Conservation (phyloP, 1,140 invertebrate genomes). For the Parasteatoda tepidariorum region DNA sequence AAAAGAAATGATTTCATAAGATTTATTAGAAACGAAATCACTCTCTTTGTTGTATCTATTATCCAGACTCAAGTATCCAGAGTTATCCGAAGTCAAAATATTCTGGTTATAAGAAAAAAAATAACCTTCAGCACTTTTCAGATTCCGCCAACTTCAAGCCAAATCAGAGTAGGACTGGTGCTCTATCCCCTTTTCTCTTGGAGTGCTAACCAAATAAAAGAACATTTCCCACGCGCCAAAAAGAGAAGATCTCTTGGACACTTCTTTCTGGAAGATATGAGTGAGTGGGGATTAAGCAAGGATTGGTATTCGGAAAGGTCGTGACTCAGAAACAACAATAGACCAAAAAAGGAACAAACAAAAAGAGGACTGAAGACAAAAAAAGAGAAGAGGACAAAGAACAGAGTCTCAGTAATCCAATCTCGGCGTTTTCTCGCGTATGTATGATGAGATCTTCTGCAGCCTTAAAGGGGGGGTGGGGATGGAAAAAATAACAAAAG, state of each 20-base stretch:
- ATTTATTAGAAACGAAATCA: too few relatives aligned
- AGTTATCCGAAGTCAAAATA: neutral
- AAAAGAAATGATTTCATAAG: too few relatives aligned
- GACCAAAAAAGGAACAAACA: neutral
- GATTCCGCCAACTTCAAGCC: neutral
- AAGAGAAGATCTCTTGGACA: neutral
- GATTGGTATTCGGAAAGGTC: constrained; percentile 49
- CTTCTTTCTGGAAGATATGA: constrained; percentile 28
- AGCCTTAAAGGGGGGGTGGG: constrained; percentile 4
- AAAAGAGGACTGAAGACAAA: neutral
- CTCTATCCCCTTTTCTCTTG: neutral
- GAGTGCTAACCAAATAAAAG: constrained; percentile 54
- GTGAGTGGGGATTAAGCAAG: constrained; percentile 48
- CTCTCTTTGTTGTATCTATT: neutral
- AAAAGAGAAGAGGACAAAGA: constrained; percentile 21
- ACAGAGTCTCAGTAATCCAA: constrained; percentile 34
- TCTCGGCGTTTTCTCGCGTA: constrained; percentile 50
- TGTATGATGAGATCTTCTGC: constrained; percentile 52
- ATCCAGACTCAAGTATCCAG: neutral
- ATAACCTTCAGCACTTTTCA: neutral
- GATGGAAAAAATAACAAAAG: neutral
- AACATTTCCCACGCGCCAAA: neutral
- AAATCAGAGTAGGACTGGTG: neutral
- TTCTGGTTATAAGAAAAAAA: neutral
- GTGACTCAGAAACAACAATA: constrained; percentile 44